Conservation (phyloP, 2,888 invertebrate species). For the Heteromurus nitidus region DNA sequence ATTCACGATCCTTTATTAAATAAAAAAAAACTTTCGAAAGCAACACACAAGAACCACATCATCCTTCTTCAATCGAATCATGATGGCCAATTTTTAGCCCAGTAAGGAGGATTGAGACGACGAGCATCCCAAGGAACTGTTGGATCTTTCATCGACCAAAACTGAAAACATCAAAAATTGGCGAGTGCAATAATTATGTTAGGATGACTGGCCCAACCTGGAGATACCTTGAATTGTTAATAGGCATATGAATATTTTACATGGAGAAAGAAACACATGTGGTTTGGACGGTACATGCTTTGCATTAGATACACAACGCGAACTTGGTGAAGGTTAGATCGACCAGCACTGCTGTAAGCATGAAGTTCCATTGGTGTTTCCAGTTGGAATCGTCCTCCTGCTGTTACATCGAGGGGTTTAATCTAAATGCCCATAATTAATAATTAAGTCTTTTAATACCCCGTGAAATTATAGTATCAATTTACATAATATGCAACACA, state of each 20-base stretch:
- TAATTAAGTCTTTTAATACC: neutral
- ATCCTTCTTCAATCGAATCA: no score
- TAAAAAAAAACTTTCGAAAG: no score
- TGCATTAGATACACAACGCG: conserved; percentile 56
- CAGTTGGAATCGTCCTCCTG: conserved; percentile 56
- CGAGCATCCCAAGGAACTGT: conserved; percentile 24
- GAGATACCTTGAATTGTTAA: neutral
- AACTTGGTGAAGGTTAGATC: conserved; percentile 44
- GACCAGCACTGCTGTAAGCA: conserved; percentile 55
- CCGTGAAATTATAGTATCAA: neutral
- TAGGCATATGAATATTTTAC: conserved; percentile 7
- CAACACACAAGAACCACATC: no score
- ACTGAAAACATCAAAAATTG: conserved; percentile 12
- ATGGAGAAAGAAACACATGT: conserved; percentile 60
- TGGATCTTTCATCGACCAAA: conserved; percentile 53
- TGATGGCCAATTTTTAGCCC: no score
- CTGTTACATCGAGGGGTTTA: conserved; percentile 59
- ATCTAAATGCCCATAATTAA: no score
- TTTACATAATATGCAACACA: neutral
- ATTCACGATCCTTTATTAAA: no score
- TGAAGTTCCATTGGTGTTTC: conserved; percentile 61
- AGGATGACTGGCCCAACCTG: neutral
- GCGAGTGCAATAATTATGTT: neutral
- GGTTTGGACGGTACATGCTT: conserved; percentile 53
- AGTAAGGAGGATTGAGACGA: conserved; percentile 7